Evolutionary conservation across 1,140 invertebrate species (phyloP).

Genomic region (Gonioctena quinquepunctata): DNA sequence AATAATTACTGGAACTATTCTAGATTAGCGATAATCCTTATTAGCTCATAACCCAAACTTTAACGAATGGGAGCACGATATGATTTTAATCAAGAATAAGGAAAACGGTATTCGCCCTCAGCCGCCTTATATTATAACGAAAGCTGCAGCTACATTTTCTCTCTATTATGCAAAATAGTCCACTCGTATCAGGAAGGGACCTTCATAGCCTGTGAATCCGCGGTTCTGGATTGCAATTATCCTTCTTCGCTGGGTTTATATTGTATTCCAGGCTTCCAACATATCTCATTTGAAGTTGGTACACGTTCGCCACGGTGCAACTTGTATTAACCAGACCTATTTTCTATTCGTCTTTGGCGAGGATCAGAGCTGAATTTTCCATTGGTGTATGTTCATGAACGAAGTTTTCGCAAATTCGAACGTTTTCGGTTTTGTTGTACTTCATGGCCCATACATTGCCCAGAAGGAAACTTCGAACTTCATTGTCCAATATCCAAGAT

Average conservation of each 20-base stretch:
- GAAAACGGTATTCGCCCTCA: not conserved
- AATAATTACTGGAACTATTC: not conserved
- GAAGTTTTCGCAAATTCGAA: no score
- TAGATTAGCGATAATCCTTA: not conserved
- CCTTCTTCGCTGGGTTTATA: not conserved
- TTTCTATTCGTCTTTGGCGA: not conserved
- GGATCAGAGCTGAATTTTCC: not conserved
- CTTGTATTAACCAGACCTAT: not conserved
- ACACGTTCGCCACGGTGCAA: not conserved
- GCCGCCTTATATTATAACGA: not conserved
- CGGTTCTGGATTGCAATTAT: not conserved
- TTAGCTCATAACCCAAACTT: not conserved
- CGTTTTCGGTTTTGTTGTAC: no score
- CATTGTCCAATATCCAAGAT: no score
- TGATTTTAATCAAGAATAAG: not conserved
- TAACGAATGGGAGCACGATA: not conserved
- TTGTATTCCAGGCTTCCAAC: not conserved
- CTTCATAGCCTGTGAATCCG: not conserved
- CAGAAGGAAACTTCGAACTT: no score
- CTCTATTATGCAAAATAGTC: not conserved
- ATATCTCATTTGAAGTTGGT: not conserved
- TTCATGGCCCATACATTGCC: no score
- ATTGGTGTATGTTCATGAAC: not conserved
- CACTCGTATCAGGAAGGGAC: not conserved
- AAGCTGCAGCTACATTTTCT: not conserved